Evolutionary conservation across 2,888 invertebrate genomes (phyloP).

Genomic region (Caenorhabditis drosophilae): DNA sequence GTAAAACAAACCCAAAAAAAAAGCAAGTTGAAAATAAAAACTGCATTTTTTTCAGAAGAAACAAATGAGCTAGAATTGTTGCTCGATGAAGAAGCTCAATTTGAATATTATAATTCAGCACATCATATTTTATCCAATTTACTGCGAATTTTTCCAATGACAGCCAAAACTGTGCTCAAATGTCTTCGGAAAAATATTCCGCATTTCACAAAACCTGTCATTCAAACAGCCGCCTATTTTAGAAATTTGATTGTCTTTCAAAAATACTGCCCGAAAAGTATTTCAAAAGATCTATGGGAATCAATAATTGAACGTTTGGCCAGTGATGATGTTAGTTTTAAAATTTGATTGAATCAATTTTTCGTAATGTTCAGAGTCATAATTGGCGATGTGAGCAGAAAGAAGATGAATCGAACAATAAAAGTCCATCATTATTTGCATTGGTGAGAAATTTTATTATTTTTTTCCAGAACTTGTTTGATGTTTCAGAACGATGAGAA

Average conservation of each 20-base stretch:
- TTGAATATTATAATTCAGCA: slow-evolving; percentile 30
- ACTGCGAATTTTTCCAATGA: slow-evolving; percentile 46
- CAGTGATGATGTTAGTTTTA: slow-evolving; percentile 49
- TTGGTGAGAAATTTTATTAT: not conserved
- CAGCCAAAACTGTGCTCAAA: slow-evolving; percentile 33
- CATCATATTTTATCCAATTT: slow-evolving; percentile 41
- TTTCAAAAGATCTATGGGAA: slow-evolving; percentile 48
- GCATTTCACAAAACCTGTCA: slow-evolving; percentile 22
- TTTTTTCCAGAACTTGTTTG: not conserved
- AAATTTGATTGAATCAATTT: not conserved
- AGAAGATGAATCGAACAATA: slow-evolving; percentile 13
- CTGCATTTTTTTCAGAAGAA: slow-evolving; percentile 1
- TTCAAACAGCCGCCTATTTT: slow-evolving; percentile 22
- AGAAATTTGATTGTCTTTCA: slow-evolving; percentile 42
- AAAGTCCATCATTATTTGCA: slow-evolving; percentile 27
- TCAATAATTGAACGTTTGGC: slow-evolving; percentile 42
- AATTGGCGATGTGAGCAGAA: slow-evolving; percentile 20
- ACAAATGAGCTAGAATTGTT: slow-evolving; percentile 1
- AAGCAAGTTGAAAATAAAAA: slow-evolving; percentile 1
- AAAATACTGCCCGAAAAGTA: slow-evolving; percentile 37
- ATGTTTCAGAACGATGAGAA: slow-evolving; percentile 15
- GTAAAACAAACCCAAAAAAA: not conserved
- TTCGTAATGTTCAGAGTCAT: slow-evolving; percentile 23
- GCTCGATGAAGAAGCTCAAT: slow-evolving; percentile 23
- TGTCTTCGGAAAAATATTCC: slow-evolving; percentile 23